Evolutionary conservation across 2,888 invertebrate genomes (phyloP), one percentile per base, ranked within the genome.

Genomic region (Dendrolimus houi): DNA sequence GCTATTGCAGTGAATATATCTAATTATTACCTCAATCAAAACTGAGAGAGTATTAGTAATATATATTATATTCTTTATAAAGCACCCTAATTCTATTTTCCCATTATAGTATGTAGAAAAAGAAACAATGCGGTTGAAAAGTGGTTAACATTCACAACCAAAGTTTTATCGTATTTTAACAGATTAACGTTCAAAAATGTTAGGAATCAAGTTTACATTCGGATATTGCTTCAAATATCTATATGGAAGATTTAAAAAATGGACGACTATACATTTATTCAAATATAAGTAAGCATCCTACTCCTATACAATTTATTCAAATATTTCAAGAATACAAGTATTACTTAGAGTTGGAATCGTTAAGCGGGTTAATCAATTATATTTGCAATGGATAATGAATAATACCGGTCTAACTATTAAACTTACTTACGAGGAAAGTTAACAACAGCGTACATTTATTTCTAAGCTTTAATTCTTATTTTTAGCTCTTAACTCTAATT

Each of bases 401-500:
- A 73, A 60, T 73, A 74, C 79, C 80, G 80, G 81, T 82, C 77
- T 79, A 81, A 71, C 74, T 79, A 29, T 29, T 70, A 73, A 63
- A 70, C 73, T 71, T 56, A 66, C 63, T 72, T 64, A 60, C 60
- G 57, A 58, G 62, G 60, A 67, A 67, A 68, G 65, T 69, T 60
- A 56, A 58, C 63, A 62, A 61, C 57, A 56, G 57, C 58, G 64
- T 66, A 69, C 61, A 60, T 58, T 57, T 57, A 60, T 58, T 57
- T 57, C 62, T 64, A 63, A 66, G 60, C 53, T 52, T 58, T 57
- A 56, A 58, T 65, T 53, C 41, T 58, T 57, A 56, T 57, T 64
- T 65, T 70, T 92, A 93, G 73, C 92, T 93, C 79, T 92, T 93
- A 79, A 93, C 93, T 83, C 93, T 92, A 79, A 93, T 93, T 83